A percentile compares a stretch with the other conserved stretches of the same genome.
These are phyloP conservation scores for Leptopilina drosophilae DNA, from an alignment of 2,888 invertebrate species.

Conservation along the genomic window DNA sequence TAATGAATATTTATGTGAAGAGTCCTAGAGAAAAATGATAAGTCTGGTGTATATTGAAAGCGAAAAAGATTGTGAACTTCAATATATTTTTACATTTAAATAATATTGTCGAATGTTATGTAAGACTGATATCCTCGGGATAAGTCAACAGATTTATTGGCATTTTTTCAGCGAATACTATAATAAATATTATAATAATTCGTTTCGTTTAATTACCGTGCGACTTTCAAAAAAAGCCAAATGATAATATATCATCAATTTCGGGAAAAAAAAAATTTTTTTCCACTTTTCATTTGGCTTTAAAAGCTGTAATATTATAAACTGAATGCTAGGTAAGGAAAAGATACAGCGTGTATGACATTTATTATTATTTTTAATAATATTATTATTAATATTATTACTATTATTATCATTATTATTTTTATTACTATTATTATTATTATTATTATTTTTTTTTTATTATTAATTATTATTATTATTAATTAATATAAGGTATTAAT, in stretches of 20 bases:
- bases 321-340: not conserved
- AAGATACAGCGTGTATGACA: not conserved
- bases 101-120: slow-evolving; percentile 23
- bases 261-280: not conserved
- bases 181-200: not conserved
- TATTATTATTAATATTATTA: too few species aligned
- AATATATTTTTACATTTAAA: too few species aligned
- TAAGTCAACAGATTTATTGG: not conserved
- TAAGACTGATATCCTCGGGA: slow-evolving; percentile 37
- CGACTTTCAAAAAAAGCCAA: not conserved
- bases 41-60: not conserved
- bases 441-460: too few species aligned
- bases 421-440: too few species aligned
- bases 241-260: slow-evolving; percentile 1
- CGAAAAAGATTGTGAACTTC: slow-evolving; percentile 11
- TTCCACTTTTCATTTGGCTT: not conserved
- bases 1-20: not conserved
- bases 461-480: too few species aligned
- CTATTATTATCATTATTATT: too few species aligned
- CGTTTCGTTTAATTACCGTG: not conserved
- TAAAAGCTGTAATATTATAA: not conserved
- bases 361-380: not conserved
- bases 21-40: slow-evolving; percentile 2
- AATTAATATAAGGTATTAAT: too few species aligned
- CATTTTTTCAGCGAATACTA: too few species aligned